Base-by-base conservation (phyloP, 2,113 vertebrate genomes). In the Calyptommatus sinebrachiatus region DNA sequence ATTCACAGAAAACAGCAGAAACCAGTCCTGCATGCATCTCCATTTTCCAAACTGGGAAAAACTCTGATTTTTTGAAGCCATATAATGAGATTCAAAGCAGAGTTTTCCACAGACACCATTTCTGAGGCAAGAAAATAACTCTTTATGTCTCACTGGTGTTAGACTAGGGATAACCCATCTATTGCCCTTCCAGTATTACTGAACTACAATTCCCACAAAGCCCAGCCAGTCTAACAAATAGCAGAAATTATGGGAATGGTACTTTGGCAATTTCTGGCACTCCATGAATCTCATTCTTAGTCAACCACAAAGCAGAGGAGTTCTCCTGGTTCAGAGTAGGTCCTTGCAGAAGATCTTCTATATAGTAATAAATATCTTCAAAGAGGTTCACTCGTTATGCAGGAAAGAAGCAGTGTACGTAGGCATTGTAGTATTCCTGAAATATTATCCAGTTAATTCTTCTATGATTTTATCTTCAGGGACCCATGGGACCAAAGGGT, bases 401-500 rank as follows among this genome's bases (percentile, higher is more conserved):
- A 67, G 48, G 66, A 73, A 74, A 67, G n/a, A 60, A 24, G 0
- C 0, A 46, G 29, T 16, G 50, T 22, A 11, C n/a, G 24, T 45
- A 8, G 18, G 31, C 68, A 2, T 73, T 22, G 45, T 35, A 3
- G 14, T 16, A 53, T 65, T 60, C 12, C 53, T 57, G 18, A 57
- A 18, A 57, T 57, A 57, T 57, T 18, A 57, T 57, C 53, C 16
- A 57, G 14, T 16, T 57, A 57, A 57, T 18, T 57, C 16, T 26
- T 86, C 83, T 71, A 21, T 81, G 57, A 8, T 85, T 29, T 63
- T 76, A 63, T 50, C 29, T 74, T 10, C 77, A 95, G 94, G 94
- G 94, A 21, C 86, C 85, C 0, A 80, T 75, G 46, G 94, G 93
- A 91, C 90, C 88, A 0, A 94, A 94, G 91, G 94, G 94, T 63